Base-by-base conservation (phyloP, 2,888 invertebrate species). In the Chaetogeoica ovagalla region DNA sequence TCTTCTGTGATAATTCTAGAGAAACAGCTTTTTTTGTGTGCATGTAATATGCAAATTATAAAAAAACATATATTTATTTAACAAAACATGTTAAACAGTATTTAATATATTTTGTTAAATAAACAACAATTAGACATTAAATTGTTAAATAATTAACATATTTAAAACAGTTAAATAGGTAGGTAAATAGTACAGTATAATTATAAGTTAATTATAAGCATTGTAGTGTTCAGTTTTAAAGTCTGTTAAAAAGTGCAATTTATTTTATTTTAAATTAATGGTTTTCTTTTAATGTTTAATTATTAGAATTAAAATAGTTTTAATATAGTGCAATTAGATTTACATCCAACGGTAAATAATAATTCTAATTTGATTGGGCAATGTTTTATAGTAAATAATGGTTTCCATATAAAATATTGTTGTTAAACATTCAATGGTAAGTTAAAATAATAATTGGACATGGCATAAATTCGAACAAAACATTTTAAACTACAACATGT, bases 1-100 rank as follows among this genome's bases (percentile, higher is more conserved):
- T 43, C 70, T 79, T 79, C 79, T 79, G 79, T 79, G 79, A 79
- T 79, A 79, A 71, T 79, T 79, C 23, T 70, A 62, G 19, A 62
- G 19, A 70, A 77, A 77, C 77, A 79, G 55, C 37, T 63, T 79
- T 77, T 30, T 77, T 70, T 60, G 19, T 71, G 37, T 39, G 55
- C 19, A 55, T 55, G 5, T 17, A 57, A 55, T 57, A 70, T 39
- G 5, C 21, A 57, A 68, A n/a, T 57, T 57, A 70, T 11, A 70
- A 30, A 30, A 30, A 70, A 70, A 13, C 37, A n/a, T 69, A 37
- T 43, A 48, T 48, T 30, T 62, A n/a, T 52, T 48, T 63, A 59
- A 23, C 37, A 6, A 37, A 52, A 52, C 37, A 21, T 65, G 21
- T 21, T 39, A 21, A 37, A 39, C 55, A 55, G 7, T 48, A 30